phyloP scores from a whole-genome alignment of 2,113 vertebrate species.

The Xyrauchen texanus region DNA sequence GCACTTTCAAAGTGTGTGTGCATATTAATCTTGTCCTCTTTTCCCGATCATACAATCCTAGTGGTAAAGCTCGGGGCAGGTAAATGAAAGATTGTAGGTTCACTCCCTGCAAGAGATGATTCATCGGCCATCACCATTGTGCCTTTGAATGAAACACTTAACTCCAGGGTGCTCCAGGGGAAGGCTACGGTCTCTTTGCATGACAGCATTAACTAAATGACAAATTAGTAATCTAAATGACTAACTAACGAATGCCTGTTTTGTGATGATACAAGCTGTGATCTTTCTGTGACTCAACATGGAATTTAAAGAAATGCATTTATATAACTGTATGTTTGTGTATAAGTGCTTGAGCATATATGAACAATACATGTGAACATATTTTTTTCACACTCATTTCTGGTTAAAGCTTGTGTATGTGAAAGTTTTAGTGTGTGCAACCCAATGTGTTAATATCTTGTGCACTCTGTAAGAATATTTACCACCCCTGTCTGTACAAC shows the following conservation, averaged over 20 bases:
- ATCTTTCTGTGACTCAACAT: neutral
- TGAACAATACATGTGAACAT: neutral
- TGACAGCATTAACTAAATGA: neutral
- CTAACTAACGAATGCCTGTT: neutral
- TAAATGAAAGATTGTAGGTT: neutral
- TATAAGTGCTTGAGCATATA: neutral
- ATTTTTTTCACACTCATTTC: neutral
- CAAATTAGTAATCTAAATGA: neutral
- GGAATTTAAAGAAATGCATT: too few relatives aligned
- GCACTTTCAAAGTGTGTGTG: too few relatives aligned
- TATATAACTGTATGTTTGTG: neutral
- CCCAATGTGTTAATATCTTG: conserved; percentile 35
- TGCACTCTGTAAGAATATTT: conserved; percentile 21
- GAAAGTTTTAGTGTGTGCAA: neutral
- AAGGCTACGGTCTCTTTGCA: too few relatives aligned
- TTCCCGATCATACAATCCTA: neutral
- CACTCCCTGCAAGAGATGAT: neutral
- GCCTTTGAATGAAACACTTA: neutral
- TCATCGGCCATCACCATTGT: neutral
- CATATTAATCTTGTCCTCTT: too few relatives aligned
- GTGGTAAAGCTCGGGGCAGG: neutral
- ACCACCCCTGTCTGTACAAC: conserved; percentile 51
- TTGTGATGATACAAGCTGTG: neutral
- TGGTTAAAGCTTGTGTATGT: neutral
- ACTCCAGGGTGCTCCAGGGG: too few relatives aligned